A percentile compares a stretch with the other conserved stretches of the same genome.
Evolutionary conservation across 1,140 invertebrate genomes (phyloP).

Genomic region (Epicauta chinensis): DNA sequence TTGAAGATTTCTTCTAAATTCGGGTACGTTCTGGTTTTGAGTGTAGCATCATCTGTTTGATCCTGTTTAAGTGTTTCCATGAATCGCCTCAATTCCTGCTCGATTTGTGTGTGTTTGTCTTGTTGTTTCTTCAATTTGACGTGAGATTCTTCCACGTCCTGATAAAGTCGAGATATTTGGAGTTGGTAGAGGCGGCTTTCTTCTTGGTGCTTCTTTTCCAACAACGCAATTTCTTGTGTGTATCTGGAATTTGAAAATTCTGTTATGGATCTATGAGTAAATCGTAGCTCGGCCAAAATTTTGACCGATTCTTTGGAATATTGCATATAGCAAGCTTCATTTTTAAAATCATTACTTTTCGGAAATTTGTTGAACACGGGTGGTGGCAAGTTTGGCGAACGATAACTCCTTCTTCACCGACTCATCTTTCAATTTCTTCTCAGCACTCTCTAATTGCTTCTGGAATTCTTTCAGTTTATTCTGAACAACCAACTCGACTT

Average conservation of each 20-base stretch:
- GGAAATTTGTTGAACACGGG: conserved; percentile 63
- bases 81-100: conserved; percentile 64
- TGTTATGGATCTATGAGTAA: too few relatives aligned
- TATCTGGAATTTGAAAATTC: conserved; percentile 49
- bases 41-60: conserved; percentile 55
- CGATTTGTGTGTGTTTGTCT: conserved; percentile 54
- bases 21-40: conserved; percentile 43
- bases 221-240: conserved; percentile 60
- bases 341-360: conserved; percentile 56
- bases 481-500: conserved; percentile 68
- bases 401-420: conserved; percentile 57
- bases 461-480: conserved; percentile 73
- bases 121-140: conserved; percentile 51
- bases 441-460: conserved; percentile 60
- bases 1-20: too few relatives aligned
- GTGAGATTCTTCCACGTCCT: conserved; percentile 58
- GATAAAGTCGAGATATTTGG: conserved; percentile 58
- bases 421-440: conserved; percentile 57
- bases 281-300: too few relatives aligned
- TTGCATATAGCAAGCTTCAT: too few relatives aligned
- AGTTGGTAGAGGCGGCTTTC: conserved; percentile 62
- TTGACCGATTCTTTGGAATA: too few relatives aligned
- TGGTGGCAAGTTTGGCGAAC: conserved; percentile 60
- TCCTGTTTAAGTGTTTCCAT: conserved; percentile 77
- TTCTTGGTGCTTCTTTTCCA: conserved; percentile 72